Percentiles rank a stretch among this genome's conserved stretches.
Conservation (phyloP, 2,888 invertebrate species). For the Opisthograptis luteolata region DNA sequence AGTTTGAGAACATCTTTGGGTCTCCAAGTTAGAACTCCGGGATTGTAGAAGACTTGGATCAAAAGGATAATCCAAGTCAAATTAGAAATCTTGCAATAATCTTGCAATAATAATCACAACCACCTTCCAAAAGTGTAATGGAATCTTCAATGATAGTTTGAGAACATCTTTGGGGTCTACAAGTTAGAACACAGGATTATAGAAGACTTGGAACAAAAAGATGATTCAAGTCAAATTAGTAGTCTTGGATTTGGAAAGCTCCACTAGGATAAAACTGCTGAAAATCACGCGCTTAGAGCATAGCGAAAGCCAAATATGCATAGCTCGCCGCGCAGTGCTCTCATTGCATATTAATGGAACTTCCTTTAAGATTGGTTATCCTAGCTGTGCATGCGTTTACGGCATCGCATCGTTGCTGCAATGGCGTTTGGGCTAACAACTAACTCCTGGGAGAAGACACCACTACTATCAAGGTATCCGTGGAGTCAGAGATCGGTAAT, state of each 20-base stretch:
- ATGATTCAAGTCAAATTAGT: background rate
- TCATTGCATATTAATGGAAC: background rate
- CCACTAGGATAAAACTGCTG: background rate
- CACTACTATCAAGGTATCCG: background rate
- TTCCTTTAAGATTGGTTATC: background rate
- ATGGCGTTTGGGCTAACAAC: conserved; percentile 26
- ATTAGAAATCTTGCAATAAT: no score
- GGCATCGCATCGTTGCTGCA: conserved; percentile 27
- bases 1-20: background rate
- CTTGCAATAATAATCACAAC: no score
- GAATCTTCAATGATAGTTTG: no score
- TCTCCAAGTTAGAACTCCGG: no score
- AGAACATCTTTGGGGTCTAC: no score
- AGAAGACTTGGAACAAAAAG: no score
- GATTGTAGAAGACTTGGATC: no score
- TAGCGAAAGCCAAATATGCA: conserved; percentile 20
- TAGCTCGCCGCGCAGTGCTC: conserved; percentile 3
- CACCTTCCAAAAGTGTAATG: no score
- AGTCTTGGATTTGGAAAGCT: background rate
- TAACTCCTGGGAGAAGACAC: background rate
- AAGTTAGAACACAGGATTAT: no score
- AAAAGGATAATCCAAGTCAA: no score
- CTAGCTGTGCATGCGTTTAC: conserved; percentile 32
- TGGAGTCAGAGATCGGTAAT: background rate
- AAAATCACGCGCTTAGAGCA: background rate